Conservation (phyloP, 2,113 vertebrate genomes). For the Barnardius zonarius region DNA sequence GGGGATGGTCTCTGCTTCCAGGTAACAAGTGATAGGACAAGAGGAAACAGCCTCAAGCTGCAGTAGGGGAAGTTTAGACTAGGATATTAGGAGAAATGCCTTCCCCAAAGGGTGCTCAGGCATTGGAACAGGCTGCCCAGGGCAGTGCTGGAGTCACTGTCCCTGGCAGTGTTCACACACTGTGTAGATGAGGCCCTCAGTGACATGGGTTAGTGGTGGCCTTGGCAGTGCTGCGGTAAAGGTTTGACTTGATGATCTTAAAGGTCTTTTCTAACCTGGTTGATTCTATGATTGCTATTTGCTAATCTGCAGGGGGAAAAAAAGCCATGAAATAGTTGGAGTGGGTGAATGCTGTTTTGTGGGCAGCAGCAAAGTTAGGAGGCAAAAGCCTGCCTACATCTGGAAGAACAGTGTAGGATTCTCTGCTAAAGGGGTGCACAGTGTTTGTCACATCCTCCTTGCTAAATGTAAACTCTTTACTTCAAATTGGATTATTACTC, state of each 20-base stretch:
- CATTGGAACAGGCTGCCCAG: neutral
- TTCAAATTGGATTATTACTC: neutral
- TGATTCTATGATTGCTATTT: neutral
- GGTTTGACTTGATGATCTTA: neutral
- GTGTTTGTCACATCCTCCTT: neutral
- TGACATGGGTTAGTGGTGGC: neutral
- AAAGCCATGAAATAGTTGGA: neutral
- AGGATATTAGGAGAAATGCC: no score
- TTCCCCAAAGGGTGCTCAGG: neutral
- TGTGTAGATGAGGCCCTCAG: neutral
- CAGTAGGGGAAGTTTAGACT: neutral
- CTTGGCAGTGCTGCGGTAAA: neutral
- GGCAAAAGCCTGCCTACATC: neutral
- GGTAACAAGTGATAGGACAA: neutral
- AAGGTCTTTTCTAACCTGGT: neutral
- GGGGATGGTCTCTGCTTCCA: neutral
- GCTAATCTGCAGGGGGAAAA: neutral
- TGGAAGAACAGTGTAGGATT: neutral
- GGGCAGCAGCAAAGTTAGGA: neutral
- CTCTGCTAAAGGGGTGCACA: neutral
- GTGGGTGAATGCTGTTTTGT: neutral
- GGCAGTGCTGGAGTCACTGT: neutral
- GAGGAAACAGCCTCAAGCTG: neutral
- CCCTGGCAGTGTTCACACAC: neutral
- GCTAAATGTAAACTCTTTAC: neutral